A percentile compares a stretch with the other conserved stretches of the same genome.
Evolutionary conservation across 1,140 invertebrate genomes (phyloP).

Genomic region (Linepithema humile): DNA sequence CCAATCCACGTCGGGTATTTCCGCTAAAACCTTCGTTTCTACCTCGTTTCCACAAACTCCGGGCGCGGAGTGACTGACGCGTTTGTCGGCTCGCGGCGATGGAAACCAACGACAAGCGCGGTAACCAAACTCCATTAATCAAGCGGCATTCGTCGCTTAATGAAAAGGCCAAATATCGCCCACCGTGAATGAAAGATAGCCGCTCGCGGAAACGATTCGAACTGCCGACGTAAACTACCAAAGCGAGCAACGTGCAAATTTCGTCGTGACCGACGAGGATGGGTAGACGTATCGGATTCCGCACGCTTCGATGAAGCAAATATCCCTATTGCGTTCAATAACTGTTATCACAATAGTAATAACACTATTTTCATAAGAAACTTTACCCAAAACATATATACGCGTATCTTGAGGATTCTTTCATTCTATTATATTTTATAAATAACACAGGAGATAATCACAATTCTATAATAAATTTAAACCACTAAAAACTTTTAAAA

Average conservation of each 20-base stretch:
- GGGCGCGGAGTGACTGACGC: slow-evolving; percentile 55
- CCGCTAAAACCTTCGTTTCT: slow-evolving; percentile 59
- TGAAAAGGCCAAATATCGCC: slow-evolving; percentile 71
- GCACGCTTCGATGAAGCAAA: background rate
- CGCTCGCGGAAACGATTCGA: slow-evolving; percentile 44
- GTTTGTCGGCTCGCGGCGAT: slow-evolving; percentile 62
- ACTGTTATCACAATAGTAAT: background rate
- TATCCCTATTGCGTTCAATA: background rate
- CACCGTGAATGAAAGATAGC: slow-evolving; percentile 59
- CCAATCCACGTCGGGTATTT: slow-evolving; percentile 49
- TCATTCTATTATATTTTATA: background rate
- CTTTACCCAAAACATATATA: background rate
- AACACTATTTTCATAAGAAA: background rate
- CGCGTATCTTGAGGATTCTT: background rate
- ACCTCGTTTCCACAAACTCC: slow-evolving; percentile 62
- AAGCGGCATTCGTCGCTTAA: slow-evolving; percentile 68
- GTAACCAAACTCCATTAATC: slow-evolving; percentile 72
- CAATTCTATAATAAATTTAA: background rate
- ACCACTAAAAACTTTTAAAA: background rate
- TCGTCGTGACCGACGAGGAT: slow-evolving; percentile 4
- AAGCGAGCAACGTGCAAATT: slow-evolving; percentile 48
- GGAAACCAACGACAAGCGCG: slow-evolving; percentile 61
- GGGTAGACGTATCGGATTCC: slow-evolving; percentile 8
- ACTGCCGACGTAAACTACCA: slow-evolving; percentile 53
- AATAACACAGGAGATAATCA: background rate